Percentiles rank a stretch among this genome's conserved stretches.
Evolutionary conservation across 2,888 invertebrate species (phyloP).

Genomic region (Abrostola triplasia): DNA sequence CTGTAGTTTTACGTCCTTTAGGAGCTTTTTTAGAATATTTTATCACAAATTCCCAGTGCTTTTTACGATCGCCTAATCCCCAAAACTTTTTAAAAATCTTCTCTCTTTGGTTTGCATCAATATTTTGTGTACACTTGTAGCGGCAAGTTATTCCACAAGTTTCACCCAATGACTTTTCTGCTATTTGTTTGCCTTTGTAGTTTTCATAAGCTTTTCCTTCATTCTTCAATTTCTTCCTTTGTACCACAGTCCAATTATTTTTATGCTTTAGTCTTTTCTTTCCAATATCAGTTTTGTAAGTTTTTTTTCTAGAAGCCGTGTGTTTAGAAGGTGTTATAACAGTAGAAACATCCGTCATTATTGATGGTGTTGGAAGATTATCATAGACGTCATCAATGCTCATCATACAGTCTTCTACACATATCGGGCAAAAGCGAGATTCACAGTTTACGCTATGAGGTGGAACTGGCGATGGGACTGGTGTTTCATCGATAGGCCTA

Average conservation of each 20-base stretch:
- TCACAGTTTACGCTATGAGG: slow-evolving; percentile 18
- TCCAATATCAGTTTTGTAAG: slow-evolving; percentile 23
- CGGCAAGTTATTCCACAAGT: slow-evolving; percentile 10
- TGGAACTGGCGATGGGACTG: slow-evolving; percentile 25
- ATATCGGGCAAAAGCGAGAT: slow-evolving; percentile 20
- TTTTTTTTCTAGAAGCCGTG: slow-evolving; percentile 16
- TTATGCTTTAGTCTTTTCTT: slow-evolving; percentile 23
- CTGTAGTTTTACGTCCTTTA: slow-evolving; percentile 21
- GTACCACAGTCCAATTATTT: slow-evolving; percentile 14
- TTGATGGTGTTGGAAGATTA: slow-evolving; percentile 22
- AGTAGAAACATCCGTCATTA: slow-evolving; percentile 15
- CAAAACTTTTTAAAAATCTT: slow-evolving; percentile 15
- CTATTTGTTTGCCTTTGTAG: slow-evolving; percentile 20
- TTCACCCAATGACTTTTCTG: slow-evolving; percentile 13
- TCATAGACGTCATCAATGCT: slow-evolving; percentile 19
- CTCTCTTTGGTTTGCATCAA: slow-evolving; percentile 7
- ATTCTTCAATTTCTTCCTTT: slow-evolving; percentile 22
- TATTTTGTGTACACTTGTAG: slow-evolving; percentile 15
- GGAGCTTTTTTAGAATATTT: slow-evolving; percentile 18
- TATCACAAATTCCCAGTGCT: slow-evolving; percentile 25
- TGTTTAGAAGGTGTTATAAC: slow-evolving; percentile 11
- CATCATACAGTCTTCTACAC: slow-evolving; percentile 21
- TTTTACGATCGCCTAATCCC: slow-evolving; percentile 8
- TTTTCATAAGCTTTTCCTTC: slow-evolving; percentile 21
- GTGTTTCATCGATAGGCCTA: slow-evolving; percentile 15